These are phyloP conservation scores for Apantesis nais DNA, from an alignment of 2,888 invertebrate genomes.

Conservation along the genomic window DNA sequence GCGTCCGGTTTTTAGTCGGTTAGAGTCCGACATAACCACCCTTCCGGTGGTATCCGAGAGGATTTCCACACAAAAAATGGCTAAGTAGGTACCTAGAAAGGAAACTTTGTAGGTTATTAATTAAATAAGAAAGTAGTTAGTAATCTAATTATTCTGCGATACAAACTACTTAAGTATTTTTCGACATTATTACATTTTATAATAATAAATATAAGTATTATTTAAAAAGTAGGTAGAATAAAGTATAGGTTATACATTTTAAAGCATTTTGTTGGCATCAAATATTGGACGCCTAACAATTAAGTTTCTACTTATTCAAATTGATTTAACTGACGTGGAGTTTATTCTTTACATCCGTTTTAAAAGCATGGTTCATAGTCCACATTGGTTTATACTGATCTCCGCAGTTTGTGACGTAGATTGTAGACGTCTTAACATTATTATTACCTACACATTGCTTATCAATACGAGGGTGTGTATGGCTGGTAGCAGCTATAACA, in stretches of 20 bases:
- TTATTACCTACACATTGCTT: slow-evolving; percentile 9
- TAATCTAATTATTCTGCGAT: not conserved
- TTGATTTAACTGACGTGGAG: not conserved
- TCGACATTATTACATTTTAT: too few species aligned
- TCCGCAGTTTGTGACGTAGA: slow-evolving; percentile 10
- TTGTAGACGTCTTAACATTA: slow-evolving; percentile 2
- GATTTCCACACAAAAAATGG: too few species aligned
- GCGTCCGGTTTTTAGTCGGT: too few species aligned
- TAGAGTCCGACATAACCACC: too few species aligned
- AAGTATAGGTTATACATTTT: not conserved
- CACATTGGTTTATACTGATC: not conserved
- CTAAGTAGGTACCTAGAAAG: not conserved
- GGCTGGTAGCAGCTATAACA: slow-evolving; percentile 19
- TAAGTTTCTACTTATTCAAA: not conserved
- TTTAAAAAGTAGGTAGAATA: not conserved
- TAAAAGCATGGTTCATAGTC: not conserved
- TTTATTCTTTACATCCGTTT: not conserved
- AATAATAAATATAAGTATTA: not conserved
- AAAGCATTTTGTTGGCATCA: not conserved
- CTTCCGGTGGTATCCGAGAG: too few species aligned
- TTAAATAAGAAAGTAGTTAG: not conserved
- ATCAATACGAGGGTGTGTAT: slow-evolving; percentile 45
- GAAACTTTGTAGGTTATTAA: too few species aligned
- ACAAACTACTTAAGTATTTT: too few species aligned
- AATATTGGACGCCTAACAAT: not conserved